phyloP scores from a whole-genome alignment of 2,113 vertebrate genomes.

The Daboia siamensis region DNA sequence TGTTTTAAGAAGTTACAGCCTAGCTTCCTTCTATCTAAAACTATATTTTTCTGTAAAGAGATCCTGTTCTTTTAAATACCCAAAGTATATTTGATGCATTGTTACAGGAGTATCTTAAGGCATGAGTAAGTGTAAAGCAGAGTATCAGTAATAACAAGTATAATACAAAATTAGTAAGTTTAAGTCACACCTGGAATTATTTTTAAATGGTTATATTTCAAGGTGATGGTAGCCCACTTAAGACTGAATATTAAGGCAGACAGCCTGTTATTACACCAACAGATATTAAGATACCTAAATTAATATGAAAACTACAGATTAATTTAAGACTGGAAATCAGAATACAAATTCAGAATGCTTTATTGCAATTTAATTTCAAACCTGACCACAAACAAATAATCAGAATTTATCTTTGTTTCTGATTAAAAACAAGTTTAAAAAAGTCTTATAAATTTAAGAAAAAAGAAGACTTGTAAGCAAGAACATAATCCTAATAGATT shows the following conservation, averaged over 20 bases:
- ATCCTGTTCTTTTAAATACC: not conserved
- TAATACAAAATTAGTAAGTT: constrained; percentile 11
- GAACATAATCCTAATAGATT: not conserved
- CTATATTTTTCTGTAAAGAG: not conserved
- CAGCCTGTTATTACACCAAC: not conserved
- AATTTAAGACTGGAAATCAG: not conserved
- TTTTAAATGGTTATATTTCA: constrained; percentile 1
- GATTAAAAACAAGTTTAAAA: not conserved
- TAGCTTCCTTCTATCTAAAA: not conserved
- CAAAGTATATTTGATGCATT: not conserved
- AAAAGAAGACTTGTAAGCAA: not conserved
- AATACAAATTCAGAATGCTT: not conserved
- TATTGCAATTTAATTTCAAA: not conserved
- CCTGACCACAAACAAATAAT: not conserved
- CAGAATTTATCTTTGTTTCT: not conserved
- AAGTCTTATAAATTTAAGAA: not conserved
- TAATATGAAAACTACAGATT: not conserved
- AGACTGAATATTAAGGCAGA: not conserved
- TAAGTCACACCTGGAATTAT: constrained; percentile 29
- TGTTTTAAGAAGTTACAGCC: not conserved
- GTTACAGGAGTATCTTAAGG: not conserved
- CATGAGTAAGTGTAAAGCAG: not conserved
- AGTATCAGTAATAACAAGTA: constrained; percentile 6
- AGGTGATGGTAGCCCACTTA: not conserved
- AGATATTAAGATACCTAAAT: not conserved